Percentiles rank a stretch among this genome's conserved stretches.
Evolutionary conservation across 2,797 vertebrate genomes (phyloP).

Genomic region (Cyclopterus lumpus): DNA sequence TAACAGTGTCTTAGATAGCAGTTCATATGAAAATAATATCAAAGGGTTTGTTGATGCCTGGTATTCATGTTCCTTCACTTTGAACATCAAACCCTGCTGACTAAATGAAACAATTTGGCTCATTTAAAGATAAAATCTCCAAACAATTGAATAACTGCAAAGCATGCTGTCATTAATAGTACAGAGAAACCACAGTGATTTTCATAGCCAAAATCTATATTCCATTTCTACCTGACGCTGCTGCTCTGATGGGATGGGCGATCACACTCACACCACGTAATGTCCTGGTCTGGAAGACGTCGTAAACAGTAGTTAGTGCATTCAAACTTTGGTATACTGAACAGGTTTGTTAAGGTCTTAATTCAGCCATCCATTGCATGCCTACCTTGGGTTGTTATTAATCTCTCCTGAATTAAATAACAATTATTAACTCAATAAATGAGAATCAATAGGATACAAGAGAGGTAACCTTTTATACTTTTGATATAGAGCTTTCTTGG

Average conservation of each 20-base stretch:
- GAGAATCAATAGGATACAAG: background rate
- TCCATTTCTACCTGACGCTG: background rate
- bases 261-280: background rate
- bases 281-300: background rate
- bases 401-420: background rate
- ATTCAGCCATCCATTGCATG: background rate
- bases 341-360: background rate
- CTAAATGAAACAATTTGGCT: slow-evolving; percentile 25
- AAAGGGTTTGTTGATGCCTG: slow-evolving; percentile 22
- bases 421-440: background rate
- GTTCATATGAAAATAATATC: slow-evolving; percentile 25
- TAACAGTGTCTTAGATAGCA: slow-evolving; percentile 34
- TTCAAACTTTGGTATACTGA: background rate
- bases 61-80: slow-evolving; percentile 39
- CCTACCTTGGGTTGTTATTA: background rate
- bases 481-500: background rate
- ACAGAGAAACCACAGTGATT: slow-evolving; percentile 8
- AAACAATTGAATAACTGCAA: slow-evolving; percentile 2
- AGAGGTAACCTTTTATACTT: background rate
- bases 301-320: background rate
- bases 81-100: slow-evolving; percentile 41
- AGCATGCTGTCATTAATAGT: background rate
- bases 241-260: background rate
- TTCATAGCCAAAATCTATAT: background rate
- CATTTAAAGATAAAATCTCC: slow-evolving; percentile 28